A percentile compares a stretch with the other conserved stretches of the same genome.
phyloP scores from a whole-genome alignment of 2,888 invertebrate genomes.

The Pristionchus japonicus region DNA sequence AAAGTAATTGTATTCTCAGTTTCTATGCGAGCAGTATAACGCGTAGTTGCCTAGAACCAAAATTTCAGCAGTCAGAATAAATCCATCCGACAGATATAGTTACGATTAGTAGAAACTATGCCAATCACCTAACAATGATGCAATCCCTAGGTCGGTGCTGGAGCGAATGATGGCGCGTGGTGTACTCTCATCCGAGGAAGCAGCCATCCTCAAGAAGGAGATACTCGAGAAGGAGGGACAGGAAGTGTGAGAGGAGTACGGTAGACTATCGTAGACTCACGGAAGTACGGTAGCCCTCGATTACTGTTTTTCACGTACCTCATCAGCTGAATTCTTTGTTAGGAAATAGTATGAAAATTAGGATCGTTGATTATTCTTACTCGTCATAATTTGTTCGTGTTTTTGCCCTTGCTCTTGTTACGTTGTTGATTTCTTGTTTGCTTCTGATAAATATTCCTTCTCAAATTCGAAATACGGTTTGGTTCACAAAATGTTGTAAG shows the following conservation, averaged over 20 bases:
- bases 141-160: conserved; percentile 52
- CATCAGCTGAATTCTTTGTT: neutral
- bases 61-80: too few relatives aligned
- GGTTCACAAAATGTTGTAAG: neutral
- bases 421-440: neutral
- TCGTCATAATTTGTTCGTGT: neutral
- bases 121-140: neutral
- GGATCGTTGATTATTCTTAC: neutral
- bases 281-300: neutral
- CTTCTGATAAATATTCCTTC: conserved; percentile 19
- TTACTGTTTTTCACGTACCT: neutral
- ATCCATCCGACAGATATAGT: too few relatives aligned
- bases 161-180: conserved; percentile 55
- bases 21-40: neutral
- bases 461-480: too few relatives aligned
- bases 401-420: neutral
- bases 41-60: neutral
- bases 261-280: neutral
- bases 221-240: conserved; percentile 49
- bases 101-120: neutral
- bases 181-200: conserved; percentile 55
- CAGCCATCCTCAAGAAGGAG: conserved; percentile 58
- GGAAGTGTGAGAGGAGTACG: neutral
- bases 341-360: neutral
- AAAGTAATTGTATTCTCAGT: neutral